Percentiles rank a stretch among this genome's conserved stretches.
Conservation (phyloP, 2,888 invertebrate genomes). For the Linnaemya tessellans region DNA sequence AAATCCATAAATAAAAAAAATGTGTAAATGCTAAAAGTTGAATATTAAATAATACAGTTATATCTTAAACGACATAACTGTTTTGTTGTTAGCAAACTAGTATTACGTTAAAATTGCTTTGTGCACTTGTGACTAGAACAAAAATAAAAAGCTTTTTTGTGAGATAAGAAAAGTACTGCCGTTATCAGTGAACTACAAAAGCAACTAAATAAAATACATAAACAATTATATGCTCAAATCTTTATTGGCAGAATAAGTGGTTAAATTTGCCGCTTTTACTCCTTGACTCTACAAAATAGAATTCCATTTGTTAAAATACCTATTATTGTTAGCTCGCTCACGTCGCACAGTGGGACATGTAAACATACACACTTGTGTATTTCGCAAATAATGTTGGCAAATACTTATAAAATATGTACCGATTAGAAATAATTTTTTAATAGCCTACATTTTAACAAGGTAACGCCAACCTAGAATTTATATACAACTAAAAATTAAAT, state of each 20-base stretch:
- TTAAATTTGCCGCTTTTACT: constrained; percentile 5
- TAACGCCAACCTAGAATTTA: no score
- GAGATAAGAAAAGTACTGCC: constrained; percentile 59
- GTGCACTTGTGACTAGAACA: constrained; percentile 20
- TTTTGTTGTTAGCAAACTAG: neutral
- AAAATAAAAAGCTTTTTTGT: constrained; percentile 46
- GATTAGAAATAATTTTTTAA: no score
- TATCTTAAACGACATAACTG: constrained; percentile 6
- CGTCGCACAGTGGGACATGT: neutral
- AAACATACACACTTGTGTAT: no score
- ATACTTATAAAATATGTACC: neutral
- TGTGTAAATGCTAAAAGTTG: neutral
- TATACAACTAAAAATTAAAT: no score
- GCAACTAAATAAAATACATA: constrained; percentile 12
- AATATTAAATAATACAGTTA: neutral
- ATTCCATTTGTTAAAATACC: constrained; percentile 14
- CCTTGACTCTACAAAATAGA: neutral
- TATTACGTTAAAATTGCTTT: neutral
- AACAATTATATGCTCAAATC: constrained; percentile 36
- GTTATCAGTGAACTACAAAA: constrained; percentile 62
- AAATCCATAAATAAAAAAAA: neutral
- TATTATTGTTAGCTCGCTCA: neutral
- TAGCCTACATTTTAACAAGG: no score
- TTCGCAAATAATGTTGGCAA: neutral
- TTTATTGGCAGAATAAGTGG: constrained; percentile 43